Evolutionary conservation across 1,140 invertebrate species (phyloP).

Genomic region (Mizuhopecten yessoensis): DNA sequence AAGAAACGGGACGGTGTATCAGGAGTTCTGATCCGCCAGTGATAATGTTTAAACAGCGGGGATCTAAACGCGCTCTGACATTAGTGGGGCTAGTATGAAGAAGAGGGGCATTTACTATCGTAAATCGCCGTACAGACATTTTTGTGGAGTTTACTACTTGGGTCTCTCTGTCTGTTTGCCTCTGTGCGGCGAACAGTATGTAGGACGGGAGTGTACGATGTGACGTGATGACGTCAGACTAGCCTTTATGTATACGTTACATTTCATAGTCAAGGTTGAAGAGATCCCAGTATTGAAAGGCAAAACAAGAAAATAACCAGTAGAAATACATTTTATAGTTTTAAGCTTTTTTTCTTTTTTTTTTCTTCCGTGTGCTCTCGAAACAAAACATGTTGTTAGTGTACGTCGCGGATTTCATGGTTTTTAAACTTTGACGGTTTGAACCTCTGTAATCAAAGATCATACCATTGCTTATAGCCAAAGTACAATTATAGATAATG

Average conservation of each 20-base stretch:
- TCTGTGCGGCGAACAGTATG: background rate
- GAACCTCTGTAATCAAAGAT: too few species aligned
- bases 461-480: too few species aligned
- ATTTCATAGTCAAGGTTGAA: background rate
- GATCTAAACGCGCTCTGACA: slow-evolving; percentile 37
- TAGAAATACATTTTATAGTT: background rate
- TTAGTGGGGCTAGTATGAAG: slow-evolving; percentile 3
- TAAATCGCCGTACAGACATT: slow-evolving; percentile 38
- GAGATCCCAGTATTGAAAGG: background rate
- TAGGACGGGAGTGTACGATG: background rate
- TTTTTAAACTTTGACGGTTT: too few species aligned
- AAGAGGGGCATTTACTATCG: slow-evolving; percentile 32
- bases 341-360: background rate
- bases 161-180: slow-evolving; percentile 8
- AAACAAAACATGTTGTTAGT: too few species aligned
- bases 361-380: too few species aligned
- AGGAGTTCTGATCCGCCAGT: slow-evolving; percentile 18
- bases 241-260: background rate
- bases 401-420: too few species aligned
- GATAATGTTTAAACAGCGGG: slow-evolving; percentile 38
- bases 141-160: background rate
- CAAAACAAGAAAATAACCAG: background rate
- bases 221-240: background rate
- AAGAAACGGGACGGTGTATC: slow-evolving; percentile 25
- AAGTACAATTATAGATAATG: too few species aligned